phyloP scores from a whole-genome alignment of 2,113 vertebrate genomes.

The Catharus bicknelli region DNA sequence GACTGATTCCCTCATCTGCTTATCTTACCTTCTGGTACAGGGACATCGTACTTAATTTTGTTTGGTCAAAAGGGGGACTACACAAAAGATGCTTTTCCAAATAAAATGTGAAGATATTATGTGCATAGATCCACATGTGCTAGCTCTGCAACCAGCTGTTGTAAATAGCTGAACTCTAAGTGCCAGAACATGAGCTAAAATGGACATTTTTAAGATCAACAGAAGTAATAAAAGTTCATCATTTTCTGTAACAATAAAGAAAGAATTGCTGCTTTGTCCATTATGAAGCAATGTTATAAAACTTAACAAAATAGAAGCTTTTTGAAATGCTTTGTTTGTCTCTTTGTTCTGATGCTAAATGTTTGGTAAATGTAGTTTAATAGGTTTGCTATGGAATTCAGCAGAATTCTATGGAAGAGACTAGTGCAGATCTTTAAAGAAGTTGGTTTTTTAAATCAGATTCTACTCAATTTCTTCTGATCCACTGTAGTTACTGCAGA shows the following conservation, averaged over 20 bases:
- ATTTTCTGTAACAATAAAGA: neutral
- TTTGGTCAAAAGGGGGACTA: neutral
- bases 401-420: neutral
- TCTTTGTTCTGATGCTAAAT: neutral
- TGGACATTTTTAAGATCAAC: neutral
- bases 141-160: neutral
- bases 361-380: neutral
- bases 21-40: neutral
- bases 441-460: no score
- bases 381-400: neutral
- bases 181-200: neutral
- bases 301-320: conserved; percentile 2
- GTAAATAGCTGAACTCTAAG: conserved; percentile 2
- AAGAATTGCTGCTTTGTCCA: neutral
- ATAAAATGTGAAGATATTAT: neutral
- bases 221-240: neutral
- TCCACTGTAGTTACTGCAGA: neutral
- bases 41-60: neutral
- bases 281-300: neutral
- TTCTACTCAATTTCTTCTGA: neutral
- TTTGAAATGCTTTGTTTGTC: neutral
- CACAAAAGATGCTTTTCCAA: neutral
- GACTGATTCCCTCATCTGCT: neutral
- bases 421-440: neutral
- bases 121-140: neutral